A percentile compares a stretch with the other conserved stretches of the same genome.
These are phyloP conservation scores for Ceryle rudis DNA, from an alignment of 2,797 vertebrate genomes.

Conservation along the genomic window DNA sequence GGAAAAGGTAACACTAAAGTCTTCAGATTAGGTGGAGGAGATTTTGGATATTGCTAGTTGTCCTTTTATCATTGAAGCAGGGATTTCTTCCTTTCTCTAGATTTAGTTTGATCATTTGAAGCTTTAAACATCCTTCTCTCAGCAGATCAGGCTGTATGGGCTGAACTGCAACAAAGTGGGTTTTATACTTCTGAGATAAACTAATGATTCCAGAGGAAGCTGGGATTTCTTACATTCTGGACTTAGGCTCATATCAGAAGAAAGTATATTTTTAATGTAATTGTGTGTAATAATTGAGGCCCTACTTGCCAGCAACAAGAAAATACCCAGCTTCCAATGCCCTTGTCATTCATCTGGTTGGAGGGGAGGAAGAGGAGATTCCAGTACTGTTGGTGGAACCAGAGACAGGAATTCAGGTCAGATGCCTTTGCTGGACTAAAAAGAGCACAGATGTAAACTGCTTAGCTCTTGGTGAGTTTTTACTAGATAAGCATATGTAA, in stretches of 20 bases:
- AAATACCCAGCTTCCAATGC: neutral
- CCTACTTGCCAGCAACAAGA: neutral
- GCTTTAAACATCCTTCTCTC: neutral
- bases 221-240: neutral
- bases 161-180: neutral
- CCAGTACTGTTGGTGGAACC: neutral
- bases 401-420: neutral
- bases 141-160: neutral
- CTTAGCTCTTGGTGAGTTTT: neutral
- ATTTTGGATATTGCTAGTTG: neutral
- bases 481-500: neutral
- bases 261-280: neutral
- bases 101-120: neutral
- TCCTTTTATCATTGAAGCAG: neutral
- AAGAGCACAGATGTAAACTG: neutral
- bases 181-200: neutral
- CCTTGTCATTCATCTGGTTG: neutral
- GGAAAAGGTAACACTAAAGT: neutral
- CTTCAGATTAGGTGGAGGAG: neutral
- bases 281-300: neutral
- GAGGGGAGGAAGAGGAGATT: neutral
- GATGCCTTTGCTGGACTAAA: neutral
- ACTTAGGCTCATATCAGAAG: neutral
- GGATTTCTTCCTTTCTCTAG: neutral
- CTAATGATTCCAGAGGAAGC: neutral